A percentile compares a stretch with the other conserved stretches of the same genome.
These are phyloP conservation scores for Tamandua tetradactyla DNA, from an alignment of 2,797 vertebrate genomes.

Conservation along the genomic window DNA sequence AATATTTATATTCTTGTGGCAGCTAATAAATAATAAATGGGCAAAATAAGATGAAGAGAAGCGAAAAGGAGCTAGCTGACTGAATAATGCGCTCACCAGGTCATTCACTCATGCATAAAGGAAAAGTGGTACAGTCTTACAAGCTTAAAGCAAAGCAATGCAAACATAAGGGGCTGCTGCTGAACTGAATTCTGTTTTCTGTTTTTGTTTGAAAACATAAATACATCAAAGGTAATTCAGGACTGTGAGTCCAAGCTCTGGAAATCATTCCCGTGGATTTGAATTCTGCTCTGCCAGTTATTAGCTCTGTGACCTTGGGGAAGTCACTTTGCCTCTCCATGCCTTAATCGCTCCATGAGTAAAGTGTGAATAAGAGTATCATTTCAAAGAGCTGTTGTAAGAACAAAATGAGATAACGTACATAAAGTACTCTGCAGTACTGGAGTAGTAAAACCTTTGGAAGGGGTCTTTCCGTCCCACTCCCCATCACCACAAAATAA, in stretches of 20 bases:
- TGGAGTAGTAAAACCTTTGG: too few species aligned
- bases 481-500: too few species aligned
- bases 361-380: neutral
- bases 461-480: too few species aligned
- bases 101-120: neutral
- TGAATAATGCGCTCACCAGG: neutral
- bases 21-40: constrained; percentile 27
- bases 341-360: neutral
- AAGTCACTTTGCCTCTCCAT: neutral
- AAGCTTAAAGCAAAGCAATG: neutral
- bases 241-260: neutral
- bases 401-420: neutral
- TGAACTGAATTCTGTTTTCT: neutral
- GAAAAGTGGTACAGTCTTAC: neutral
- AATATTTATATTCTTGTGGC: neutral
- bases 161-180: neutral
- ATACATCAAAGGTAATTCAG: neutral
- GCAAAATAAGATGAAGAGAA: constrained; percentile 2
- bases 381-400: neutral
- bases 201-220: neutral
- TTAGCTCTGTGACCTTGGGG: neutral
- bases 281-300: neutral
- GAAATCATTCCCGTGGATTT: neutral
- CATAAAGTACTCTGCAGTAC: neutral
- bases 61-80: neutral